Conservation (phyloP, 2,888 invertebrate genomes). For the Dromius quadrimaculatus region DNA sequence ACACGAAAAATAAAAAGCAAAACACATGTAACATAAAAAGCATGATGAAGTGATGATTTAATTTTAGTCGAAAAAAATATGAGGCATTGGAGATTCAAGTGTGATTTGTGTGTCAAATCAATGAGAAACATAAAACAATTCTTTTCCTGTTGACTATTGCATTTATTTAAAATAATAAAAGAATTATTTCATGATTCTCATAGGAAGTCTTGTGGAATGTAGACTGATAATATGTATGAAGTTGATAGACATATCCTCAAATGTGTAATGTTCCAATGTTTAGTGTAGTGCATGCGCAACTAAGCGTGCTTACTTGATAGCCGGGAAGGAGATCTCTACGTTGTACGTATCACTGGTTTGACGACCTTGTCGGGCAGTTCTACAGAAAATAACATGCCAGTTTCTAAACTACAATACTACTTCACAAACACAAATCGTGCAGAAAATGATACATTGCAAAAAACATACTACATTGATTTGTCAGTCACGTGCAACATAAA, state of each 20-base stretch:
- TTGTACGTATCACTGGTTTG: slow-evolving; percentile 91
- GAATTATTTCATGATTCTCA: too few relatives aligned
- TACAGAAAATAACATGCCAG: slow-evolving; percentile 69
- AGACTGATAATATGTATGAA: slow-evolving; percentile 13
- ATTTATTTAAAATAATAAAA: too few relatives aligned
- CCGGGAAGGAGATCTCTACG: slow-evolving; percentile 92
- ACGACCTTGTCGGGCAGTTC: slow-evolving; percentile 83
- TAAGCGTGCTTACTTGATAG: slow-evolving; percentile 82
- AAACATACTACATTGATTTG: too few relatives aligned
- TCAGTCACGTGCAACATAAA: too few relatives aligned
- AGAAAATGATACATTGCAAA: slow-evolving; percentile 37
- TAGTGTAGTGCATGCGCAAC: slow-evolving; percentile 50
- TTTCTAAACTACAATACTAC: slow-evolving; percentile 58
- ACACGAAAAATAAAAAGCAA: slow-evolving; percentile 1
- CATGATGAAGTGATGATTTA: slow-evolving; percentile 19
- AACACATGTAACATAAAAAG: slow-evolving; percentile 30
- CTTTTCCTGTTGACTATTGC: too few relatives aligned
- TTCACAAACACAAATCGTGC: slow-evolving; percentile 61
- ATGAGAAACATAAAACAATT: too few relatives aligned
- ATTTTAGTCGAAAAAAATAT: slow-evolving; percentile 33
- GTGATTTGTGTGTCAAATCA: too few relatives aligned
- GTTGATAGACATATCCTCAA: slow-evolving; percentile 14
- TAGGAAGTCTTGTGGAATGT: too few relatives aligned
- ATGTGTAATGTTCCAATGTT: slow-evolving; percentile 26
- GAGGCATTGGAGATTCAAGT: neutral